Evolutionary conservation across 2,888 invertebrate species (phyloP).

Genomic region (Scaptomyza flava): DNA sequence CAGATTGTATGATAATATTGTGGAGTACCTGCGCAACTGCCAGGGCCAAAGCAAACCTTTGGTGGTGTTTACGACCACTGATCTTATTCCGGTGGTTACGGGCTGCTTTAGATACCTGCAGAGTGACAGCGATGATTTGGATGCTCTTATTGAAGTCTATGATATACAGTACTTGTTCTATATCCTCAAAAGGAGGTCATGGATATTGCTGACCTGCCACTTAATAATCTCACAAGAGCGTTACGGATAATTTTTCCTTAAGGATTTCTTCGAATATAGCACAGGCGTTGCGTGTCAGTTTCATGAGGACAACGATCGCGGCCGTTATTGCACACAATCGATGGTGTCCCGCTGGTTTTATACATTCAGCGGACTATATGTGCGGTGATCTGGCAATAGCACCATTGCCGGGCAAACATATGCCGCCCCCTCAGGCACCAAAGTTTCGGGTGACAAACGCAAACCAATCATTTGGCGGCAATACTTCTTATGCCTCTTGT

Average conservation of each 20-base stretch:
- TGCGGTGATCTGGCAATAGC: conserved; percentile 84
- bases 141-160: conserved; percentile 60
- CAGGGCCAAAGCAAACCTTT: conserved; percentile 64
- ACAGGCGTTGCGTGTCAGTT: conserved; percentile 83
- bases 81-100: conserved; percentile 76
- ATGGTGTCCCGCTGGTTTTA: conserved; percentile 84
- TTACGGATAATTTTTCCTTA: conserved; percentile 76
- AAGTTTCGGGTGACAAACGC: conserved; percentile 26
- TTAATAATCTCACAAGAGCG: conserved; percentile 54
- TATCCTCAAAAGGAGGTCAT: conserved; percentile 74
- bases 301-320: conserved; percentile 82
- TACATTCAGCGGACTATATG: conserved; percentile 85
- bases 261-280: conserved; percentile 80
- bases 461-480: not conserved
- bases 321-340: too few species aligned
- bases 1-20: conserved; percentile 83
- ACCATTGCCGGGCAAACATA: conserved; percentile 84
- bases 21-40: conserved; percentile 81
- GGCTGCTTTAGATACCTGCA: conserved; percentile 78
- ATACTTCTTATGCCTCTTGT: not conserved
- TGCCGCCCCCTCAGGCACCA: conserved; percentile 73
- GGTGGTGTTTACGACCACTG: conserved; percentile 84
- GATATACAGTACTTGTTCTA: conserved; percentile 80
- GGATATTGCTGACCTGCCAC: conserved; percentile 65
- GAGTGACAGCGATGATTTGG: conserved; percentile 50